These are phyloP conservation scores for Phalacrocorax aristotelis DNA, from an alignment of 2,113 vertebrate species.

Conservation along the genomic window DNA sequence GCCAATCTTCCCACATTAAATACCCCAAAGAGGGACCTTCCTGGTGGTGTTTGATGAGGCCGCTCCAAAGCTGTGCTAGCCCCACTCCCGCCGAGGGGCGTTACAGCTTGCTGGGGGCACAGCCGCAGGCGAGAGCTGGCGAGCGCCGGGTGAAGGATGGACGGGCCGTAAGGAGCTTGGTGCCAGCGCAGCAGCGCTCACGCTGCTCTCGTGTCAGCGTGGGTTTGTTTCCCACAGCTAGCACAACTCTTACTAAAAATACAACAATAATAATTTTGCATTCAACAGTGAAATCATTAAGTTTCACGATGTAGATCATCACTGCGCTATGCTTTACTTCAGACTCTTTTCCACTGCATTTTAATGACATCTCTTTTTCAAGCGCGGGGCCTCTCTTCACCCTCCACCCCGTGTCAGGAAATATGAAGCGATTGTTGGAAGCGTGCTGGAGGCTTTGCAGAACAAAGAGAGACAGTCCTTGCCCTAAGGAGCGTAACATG, in stretches of 20 bases:
- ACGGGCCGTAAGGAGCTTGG: accelerated
- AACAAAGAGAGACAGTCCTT: not conserved
- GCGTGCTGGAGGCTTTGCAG: not conserved
- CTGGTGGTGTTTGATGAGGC: accelerated
- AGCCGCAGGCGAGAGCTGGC: accelerated
- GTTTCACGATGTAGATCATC: not conserved
- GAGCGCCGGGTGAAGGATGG: accelerated
- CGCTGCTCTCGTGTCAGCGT: accelerated
- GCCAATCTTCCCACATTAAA: not conserved
- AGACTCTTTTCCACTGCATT: not conserved
- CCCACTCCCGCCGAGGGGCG: accelerated
- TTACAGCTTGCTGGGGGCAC: accelerated
- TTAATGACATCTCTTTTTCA: not conserved
- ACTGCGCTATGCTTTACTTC: not conserved
- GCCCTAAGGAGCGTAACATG: not conserved
- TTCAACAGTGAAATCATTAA: not conserved
- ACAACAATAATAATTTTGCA: not conserved
- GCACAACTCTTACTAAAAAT: not conserved
- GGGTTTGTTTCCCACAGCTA: not conserved
- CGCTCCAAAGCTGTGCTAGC: accelerated
- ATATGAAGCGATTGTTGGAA: not conserved
- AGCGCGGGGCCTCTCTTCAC: not conserved
- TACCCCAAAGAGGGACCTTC: not conserved
- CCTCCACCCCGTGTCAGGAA: not conserved
- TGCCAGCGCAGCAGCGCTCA: not conserved